Evolutionary conservation across 2,113 vertebrate species (phyloP).

Genomic region (Epinephelus moara): DNA sequence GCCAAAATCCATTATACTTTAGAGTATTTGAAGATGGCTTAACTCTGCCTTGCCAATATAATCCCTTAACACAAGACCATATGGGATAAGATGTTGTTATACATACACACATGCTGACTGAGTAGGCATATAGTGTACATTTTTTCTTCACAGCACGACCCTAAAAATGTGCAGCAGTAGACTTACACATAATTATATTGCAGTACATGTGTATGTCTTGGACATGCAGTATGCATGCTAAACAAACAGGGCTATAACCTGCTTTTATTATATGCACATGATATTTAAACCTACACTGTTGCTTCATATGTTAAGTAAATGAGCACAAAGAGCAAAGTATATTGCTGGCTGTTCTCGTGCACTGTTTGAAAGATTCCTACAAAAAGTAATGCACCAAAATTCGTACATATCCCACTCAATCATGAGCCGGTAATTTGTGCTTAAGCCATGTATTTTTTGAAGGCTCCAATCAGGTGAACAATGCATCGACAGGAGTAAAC

Average conservation of each 20-base stretch:
- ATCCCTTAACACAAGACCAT: slow-evolving; percentile 31
- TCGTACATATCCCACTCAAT: too few species aligned
- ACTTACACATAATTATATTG: neutral
- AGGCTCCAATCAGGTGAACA: too few species aligned
- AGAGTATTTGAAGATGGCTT: slow-evolving; percentile 23
- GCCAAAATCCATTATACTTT: slow-evolving; percentile 18
- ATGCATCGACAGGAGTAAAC: too few species aligned
- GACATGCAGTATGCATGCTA: neutral
- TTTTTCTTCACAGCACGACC: neutral
- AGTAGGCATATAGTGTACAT: neutral
- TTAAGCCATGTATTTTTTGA: too few species aligned
- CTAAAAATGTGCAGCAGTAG: neutral
- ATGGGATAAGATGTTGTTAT: neutral
- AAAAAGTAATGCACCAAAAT: too few species aligned
- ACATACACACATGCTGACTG: neutral
- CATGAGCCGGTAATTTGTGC: too few species aligned
- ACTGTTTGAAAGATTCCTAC: too few species aligned
- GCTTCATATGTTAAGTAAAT: neutral
- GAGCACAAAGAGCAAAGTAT: neutral
- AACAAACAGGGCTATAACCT: neutral
- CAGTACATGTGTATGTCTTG: neutral
- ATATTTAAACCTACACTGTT: neutral
- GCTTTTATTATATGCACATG: neutral
- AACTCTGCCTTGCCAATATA: slow-evolving; percentile 19
- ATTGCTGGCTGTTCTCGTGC: too few species aligned